Evolutionary conservation across 2,888 invertebrate species (phyloP).

Genomic region (Troides helena): DNA sequence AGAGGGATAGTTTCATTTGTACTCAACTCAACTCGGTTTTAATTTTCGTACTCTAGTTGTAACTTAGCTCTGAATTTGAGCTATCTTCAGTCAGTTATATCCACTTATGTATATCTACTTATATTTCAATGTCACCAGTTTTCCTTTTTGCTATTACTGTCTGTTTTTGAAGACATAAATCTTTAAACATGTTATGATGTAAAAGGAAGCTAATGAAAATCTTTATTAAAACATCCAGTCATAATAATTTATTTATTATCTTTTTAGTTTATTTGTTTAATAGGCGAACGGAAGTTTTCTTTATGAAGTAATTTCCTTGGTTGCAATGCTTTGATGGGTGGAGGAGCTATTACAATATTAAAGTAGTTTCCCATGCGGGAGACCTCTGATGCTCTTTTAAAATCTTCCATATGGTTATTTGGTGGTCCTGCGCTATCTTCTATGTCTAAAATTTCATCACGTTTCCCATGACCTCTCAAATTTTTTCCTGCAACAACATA

Average conservation of each 20-base stretch:
- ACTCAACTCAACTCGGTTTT: not conserved
- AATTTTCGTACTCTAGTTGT: too few species aligned
- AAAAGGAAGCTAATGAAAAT: not conserved
- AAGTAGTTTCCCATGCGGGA: conserved; percentile 75
- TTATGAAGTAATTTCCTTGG: conserved; percentile 61
- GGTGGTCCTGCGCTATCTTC: conserved; percentile 43
- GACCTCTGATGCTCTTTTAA: conserved; percentile 56
- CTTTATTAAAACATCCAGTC: not conserved
- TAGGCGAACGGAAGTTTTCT: conserved; percentile 44
- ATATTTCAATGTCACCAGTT: not conserved
- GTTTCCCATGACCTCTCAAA: conserved; percentile 45
- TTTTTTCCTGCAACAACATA: conserved; percentile 36
- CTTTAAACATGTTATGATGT: not conserved
- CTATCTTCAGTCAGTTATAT: too few species aligned
- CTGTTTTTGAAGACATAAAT: not conserved
- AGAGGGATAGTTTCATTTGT: not conserved
- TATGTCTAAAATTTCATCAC: conserved; percentile 47
- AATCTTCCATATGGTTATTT: conserved; percentile 47
- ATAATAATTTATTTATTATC: not conserved
- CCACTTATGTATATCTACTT: not conserved
- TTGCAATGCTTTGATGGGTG: conserved; percentile 68
- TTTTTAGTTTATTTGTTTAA: conserved; percentile 44
- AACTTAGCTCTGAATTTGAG: too few species aligned
- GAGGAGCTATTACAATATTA: conserved; percentile 73
- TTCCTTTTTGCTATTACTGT: not conserved